Percentiles rank a stretch among this genome's conserved stretches.
phyloP scores from a whole-genome alignment of 2,888 invertebrate species.

The Philereme transversata region DNA sequence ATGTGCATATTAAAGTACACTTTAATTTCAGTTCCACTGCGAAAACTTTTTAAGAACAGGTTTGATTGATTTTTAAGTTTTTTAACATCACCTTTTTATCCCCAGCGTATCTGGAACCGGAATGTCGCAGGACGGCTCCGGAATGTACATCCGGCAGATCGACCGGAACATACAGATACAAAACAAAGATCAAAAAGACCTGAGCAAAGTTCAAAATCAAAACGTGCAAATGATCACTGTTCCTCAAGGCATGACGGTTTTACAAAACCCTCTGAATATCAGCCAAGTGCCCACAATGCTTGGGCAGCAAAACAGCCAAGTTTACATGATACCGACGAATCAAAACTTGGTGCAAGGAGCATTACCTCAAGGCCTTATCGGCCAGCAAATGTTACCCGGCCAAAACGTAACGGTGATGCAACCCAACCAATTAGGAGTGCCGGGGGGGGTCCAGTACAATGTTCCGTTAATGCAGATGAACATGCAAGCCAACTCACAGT shows the following conservation, averaged over 20 bases:
- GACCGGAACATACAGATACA: slow-evolving; percentile 77
- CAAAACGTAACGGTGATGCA: slow-evolving; percentile 79
- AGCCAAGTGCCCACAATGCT: slow-evolving; percentile 71
- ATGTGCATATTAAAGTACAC: too few relatives aligned
- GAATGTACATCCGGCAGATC: slow-evolving; percentile 77
- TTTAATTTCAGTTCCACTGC: too few relatives aligned
- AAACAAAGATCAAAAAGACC: slow-evolving; percentile 71
- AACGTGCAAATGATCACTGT: slow-evolving; percentile 80
- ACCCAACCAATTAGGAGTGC: slow-evolving; percentile 73
- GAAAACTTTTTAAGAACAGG: too few relatives aligned
- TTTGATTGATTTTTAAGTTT: too few relatives aligned
- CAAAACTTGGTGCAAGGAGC: slow-evolving; percentile 68
- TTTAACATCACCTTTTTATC: slow-evolving; percentile 15
- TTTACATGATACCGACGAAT: slow-evolving; percentile 78
- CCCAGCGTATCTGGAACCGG: slow-evolving; percentile 68
- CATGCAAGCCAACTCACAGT: slow-evolving; percentile 69
- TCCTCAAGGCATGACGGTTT: slow-evolving; percentile 75
- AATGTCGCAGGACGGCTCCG: slow-evolving; percentile 65
- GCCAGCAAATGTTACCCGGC: slow-evolving; percentile 70
- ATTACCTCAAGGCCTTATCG: slow-evolving; percentile 62
- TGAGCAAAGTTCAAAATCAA: slow-evolving; percentile 70
- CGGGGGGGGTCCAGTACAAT: slow-evolving; percentile 74
- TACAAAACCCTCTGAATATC: slow-evolving; percentile 74
- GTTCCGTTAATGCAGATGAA: slow-evolving; percentile 77
- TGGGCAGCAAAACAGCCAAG: slow-evolving; percentile 74